Evolutionary conservation across 2,888 invertebrate genomes (phyloP), one percentile per base, ranked within the genome.

Genomic region (Drosophila yooni): DNA sequence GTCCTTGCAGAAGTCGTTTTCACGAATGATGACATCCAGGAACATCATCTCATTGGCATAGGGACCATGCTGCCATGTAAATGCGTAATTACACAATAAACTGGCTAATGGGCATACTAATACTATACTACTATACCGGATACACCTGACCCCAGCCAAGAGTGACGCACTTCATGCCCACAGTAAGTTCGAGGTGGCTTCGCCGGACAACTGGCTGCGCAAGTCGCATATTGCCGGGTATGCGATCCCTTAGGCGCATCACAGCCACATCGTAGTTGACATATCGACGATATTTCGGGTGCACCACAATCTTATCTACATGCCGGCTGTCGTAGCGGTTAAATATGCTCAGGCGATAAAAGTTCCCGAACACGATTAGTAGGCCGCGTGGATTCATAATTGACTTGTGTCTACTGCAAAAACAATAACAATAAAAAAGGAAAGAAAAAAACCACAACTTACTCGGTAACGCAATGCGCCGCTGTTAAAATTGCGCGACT

Each of bases 81-180:
- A 25, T 33, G 27, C 8, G 2, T 31, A 38, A 64, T 51, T 51
- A 67, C 0, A 52, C 4, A 1, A 33, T n/a, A 7, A 29, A 29
- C 10, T 29, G 13, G 27, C 3, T 29, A 8, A 38, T n/a, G 0
- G 31, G 10, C 13, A 18, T 2, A 40, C 21, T 29, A 10, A 25
- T 27, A 27, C 2, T 48, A 15, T 46, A 15, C 8, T 46, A 46
- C 46, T 46, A 15, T 76, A 84, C 84, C 73, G 52, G 69, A 62
- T 88, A 85, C 0, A 88, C 11, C 66, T 85, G 85, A 5, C 85
- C 85, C 85, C 85, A 85, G 25, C 85, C 88, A 31, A 85, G 43
- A 15, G 88, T 86, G 4, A 65, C 0, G 21, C 85, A 85, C 0
- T 4, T 3, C 36, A 43, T 31, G 1, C 73, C 81, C 0, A 1